Evolutionary conservation across 53 echinoderm and acorn worm genomes (phyloP).

Genomic region (Hippasteria phrygiana): DNA sequence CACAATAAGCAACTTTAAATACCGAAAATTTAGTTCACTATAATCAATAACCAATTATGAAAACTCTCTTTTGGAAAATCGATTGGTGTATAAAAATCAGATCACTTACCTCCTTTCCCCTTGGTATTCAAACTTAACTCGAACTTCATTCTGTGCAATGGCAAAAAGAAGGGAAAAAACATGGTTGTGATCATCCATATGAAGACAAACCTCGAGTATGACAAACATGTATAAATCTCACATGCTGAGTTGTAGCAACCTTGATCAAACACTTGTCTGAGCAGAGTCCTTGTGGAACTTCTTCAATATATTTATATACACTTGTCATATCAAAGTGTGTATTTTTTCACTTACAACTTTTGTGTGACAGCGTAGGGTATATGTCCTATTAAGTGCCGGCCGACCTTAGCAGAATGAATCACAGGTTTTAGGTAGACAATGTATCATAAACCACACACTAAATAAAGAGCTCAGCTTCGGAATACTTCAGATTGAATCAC

Average conservation of each 20-base stretch:
- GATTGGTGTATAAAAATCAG: not conserved
- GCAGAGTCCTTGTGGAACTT: not conserved
- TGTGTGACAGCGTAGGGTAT: not conserved
- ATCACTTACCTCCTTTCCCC: constrained; percentile 82
- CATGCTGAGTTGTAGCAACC: too few relatives aligned
- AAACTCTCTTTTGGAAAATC: not conserved
- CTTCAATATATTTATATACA: not conserved
- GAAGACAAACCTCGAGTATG: not conserved
- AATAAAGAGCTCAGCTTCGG: not conserved
- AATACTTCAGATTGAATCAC: not conserved
- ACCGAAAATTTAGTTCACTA: constrained; percentile 8
- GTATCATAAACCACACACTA: not conserved
- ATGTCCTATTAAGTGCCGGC: not conserved
- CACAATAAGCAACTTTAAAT: too few relatives aligned
- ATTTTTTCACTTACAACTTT: constrained; percentile 24
- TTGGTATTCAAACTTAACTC: constrained; percentile 89
- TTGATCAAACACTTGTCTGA: too few relatives aligned
- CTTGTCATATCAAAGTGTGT: not conserved
- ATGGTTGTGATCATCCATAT: not conserved
- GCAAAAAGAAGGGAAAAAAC: constrained; percentile 20
- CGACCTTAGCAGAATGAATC: not conserved
- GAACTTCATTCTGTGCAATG: constrained; percentile 77
- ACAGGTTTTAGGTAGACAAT: not conserved
- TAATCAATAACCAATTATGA: too few relatives aligned
- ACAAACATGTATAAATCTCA: too few relatives aligned